Conservation (phyloP, 2,113 vertebrate species). For the Empidonax traillii region DNA sequence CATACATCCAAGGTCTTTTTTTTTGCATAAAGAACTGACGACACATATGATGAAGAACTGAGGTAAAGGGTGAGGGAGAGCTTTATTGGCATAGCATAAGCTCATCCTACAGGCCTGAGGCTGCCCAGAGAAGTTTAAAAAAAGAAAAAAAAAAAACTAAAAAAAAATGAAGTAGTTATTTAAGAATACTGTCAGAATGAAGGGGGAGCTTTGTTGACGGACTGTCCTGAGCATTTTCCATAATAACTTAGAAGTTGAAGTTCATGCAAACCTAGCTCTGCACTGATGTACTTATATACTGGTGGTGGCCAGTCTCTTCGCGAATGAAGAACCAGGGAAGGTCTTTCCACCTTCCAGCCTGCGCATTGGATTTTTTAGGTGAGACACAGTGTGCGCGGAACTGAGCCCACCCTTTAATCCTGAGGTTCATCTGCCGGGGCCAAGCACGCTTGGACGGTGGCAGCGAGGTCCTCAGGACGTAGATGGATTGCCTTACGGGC, state of each 20-base stretch:
- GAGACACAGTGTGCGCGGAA: too few species aligned
- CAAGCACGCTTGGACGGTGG: too few species aligned
- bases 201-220: background rate
- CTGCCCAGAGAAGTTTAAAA: background rate
- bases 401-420: too few species aligned
- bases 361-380: too few species aligned
- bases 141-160: background rate
- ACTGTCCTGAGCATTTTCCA: background rate
- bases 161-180: background rate
- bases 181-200: background rate
- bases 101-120: background rate
- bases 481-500: too few species aligned
- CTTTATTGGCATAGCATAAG: background rate
- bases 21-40: background rate
- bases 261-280: background rate
- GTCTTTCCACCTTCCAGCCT: too few species aligned
- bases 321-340: too few species aligned
- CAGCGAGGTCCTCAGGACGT: too few species aligned
- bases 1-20: background rate
- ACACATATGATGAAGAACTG: background rate
- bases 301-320: too few species aligned
- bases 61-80: background rate
- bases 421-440: too few species aligned
- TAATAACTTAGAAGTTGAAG: background rate
- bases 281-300: too few species aligned